Evolutionary conservation across 2,797 vertebrate species (phyloP).

Genomic region (Cynopterus sphinx): DNA sequence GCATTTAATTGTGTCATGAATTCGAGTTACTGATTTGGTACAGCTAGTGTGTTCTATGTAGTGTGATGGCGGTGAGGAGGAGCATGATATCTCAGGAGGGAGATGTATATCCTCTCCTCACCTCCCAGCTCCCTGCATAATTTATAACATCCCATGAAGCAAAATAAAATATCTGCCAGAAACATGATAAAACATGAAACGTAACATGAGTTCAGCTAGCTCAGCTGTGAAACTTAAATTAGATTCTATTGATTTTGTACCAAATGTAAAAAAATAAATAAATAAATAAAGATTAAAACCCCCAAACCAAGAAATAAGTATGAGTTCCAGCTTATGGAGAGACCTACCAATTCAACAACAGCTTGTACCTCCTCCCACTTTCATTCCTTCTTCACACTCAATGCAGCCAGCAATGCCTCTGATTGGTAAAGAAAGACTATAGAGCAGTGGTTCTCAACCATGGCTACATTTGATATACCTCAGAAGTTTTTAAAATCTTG

Average conservation of each 20-base stretch:
- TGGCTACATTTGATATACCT: too few relatives aligned
- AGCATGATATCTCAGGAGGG: not conserved
- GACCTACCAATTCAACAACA: not conserved
- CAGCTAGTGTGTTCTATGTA: not conserved
- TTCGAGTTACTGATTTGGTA: not conserved
- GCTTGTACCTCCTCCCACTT: not conserved
- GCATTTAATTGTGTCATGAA: not conserved
- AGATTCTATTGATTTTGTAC: not conserved
- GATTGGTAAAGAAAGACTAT: not conserved
- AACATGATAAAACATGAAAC: not conserved
- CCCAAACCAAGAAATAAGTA: not conserved
- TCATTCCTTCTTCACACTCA: not conserved
- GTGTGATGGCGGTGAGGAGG: not conserved
- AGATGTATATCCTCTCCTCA: not conserved
- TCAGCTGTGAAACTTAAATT: not conserved
- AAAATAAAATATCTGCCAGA: not conserved
- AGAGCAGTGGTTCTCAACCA: not conserved
- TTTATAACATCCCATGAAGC: not conserved
- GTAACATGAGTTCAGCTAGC: not conserved
- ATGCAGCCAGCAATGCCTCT: not conserved
- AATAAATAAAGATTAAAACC: not conserved
- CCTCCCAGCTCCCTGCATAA: not conserved
- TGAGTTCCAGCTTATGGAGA: not conserved
- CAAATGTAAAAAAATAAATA: slow-evolving; percentile 17
- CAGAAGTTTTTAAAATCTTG: not conserved